Evolutionary conservation across 2,113 vertebrate species (phyloP).

Genomic region (Melanostigma gelatinosum): DNA sequence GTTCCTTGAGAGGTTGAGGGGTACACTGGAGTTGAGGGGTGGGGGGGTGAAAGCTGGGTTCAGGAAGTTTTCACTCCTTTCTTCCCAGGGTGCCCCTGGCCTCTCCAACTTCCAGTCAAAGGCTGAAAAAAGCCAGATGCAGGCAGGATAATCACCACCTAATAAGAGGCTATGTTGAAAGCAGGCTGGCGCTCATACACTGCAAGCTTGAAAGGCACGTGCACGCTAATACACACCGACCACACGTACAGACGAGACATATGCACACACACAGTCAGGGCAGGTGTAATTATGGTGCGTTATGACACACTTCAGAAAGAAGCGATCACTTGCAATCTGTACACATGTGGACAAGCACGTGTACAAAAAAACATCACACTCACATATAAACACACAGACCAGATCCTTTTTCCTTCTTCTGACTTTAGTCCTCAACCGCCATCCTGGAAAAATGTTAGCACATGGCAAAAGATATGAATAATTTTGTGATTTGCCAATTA

Average conservation of each 20-base stretch:
- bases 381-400: constrained; percentile 36
- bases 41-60: constrained; percentile 56
- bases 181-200: constrained; percentile 73
- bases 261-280: constrained; percentile 39
- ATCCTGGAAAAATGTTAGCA: constrained; percentile 79
- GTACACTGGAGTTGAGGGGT: constrained; percentile 38
- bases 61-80: constrained; percentile 83
- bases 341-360: constrained; percentile 39
- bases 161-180: constrained; percentile 85
- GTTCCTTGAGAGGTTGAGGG: constrained; percentile 33
- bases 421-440: constrained; percentile 36
- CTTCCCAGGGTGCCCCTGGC: constrained; percentile 71
- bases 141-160: constrained; percentile 82
- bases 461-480: constrained; percentile 75
- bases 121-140: constrained; percentile 83
- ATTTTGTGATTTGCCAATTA: constrained; percentile 75
- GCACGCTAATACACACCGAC: constrained; percentile 20
- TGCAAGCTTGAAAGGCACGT: constrained; percentile 52
- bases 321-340: constrained; percentile 41
- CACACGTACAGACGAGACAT: constrained; percentile 10
- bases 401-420: constrained; percentile 48
- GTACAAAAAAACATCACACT: constrained; percentile 20
- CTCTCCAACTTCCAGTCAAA: constrained; percentile 72
- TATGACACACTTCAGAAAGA: constrained; percentile 60
- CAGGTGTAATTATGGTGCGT: constrained; percentile 65